A percentile compares a stretch with the other conserved stretches of the same genome.
Conservation (phyloP, 2,113 vertebrate genomes). For the Microcebus griseorufus region DNA sequence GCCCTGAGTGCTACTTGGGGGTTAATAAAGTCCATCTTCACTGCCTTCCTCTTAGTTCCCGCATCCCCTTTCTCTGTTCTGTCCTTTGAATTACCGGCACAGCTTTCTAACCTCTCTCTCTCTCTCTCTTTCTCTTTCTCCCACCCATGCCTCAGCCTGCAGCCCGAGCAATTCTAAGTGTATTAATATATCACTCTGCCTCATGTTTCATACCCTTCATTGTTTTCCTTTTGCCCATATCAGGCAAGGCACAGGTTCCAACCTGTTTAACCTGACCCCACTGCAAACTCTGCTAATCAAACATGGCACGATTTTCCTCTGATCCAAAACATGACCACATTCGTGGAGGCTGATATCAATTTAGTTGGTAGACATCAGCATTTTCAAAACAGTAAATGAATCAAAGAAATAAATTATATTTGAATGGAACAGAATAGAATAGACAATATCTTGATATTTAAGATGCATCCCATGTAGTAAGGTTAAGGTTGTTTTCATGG, state of each 20-base stretch:
- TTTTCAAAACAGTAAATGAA: not conserved
- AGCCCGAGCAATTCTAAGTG: not conserved
- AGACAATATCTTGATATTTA: not conserved
- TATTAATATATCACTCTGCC: no score
- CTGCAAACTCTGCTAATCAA: not conserved
- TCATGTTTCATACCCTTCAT: not conserved
- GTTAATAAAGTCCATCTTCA: not conserved
- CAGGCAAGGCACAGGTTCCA: not conserved
- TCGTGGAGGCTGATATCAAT: not conserved
- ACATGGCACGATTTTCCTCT: not conserved
- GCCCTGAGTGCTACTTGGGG: not conserved
- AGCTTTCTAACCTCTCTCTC: not conserved
- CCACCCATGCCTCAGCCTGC: rapidly evolving
- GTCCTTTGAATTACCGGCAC: not conserved
- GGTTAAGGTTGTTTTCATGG: not conserved
- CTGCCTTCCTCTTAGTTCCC: not conserved
- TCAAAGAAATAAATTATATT: not conserved
- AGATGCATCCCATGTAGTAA: not conserved
- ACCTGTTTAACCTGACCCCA: not conserved
- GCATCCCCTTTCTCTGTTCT: not conserved
- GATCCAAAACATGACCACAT: not conserved
- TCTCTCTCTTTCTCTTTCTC: not conserved
- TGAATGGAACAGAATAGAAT: not conserved
- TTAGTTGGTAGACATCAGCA: not conserved
- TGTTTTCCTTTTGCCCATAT: not conserved